Base-by-base conservation (phyloP, 2,797 vertebrate genomes). In the Darevskia nairensis region DNA sequence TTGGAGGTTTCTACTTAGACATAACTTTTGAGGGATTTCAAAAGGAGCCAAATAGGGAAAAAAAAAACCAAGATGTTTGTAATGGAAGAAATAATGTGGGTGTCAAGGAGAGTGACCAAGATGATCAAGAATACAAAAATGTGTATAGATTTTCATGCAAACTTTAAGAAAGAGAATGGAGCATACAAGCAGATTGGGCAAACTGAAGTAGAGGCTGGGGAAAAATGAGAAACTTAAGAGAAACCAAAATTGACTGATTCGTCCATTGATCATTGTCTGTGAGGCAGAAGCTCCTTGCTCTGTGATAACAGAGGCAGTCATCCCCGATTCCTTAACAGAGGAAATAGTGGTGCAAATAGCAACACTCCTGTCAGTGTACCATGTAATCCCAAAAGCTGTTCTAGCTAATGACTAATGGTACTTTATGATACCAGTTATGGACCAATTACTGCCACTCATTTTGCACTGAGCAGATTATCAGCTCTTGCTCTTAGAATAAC, bases 401-500 rank as follows among this genome's bases (percentile, higher is more conserved):
- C 79, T 90, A 39, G 21, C 59, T 89, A 50, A 35, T 64, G 39
- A 79, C 61, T 89, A 72, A 86, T 46, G 23, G 55, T 78, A 84
- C 25, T 80, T 93, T 89, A 84, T 88, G 79, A 88, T 80, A 46
- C 85, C 90, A 59, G 41, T 90, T 91, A 91, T 13, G 82, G 89
- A 90, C 75, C 50, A 94, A 92, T 86, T 86, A 78, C 75, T 0
- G 0, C 71, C 6, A 17, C 80, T 94, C 0, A 0, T 93, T 94
- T 94, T 91, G 75, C 55, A 85, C 82, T 8, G 17, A 87, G 89
- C 87, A 85, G 91, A 86, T 86, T 94, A 94, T 91, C 80, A 79
- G 76, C 46, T 61, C 74, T 91, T 61, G 83, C 90, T 89, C 90
- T 90, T 92, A 91, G 90, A 92, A 94, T 90, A 93, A 94, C 91